A percentile compares a stretch with the other conserved stretches of the same genome.
phyloP scores from a whole-genome alignment of 2,113 vertebrate species.

The Corythornis cristatus region DNA sequence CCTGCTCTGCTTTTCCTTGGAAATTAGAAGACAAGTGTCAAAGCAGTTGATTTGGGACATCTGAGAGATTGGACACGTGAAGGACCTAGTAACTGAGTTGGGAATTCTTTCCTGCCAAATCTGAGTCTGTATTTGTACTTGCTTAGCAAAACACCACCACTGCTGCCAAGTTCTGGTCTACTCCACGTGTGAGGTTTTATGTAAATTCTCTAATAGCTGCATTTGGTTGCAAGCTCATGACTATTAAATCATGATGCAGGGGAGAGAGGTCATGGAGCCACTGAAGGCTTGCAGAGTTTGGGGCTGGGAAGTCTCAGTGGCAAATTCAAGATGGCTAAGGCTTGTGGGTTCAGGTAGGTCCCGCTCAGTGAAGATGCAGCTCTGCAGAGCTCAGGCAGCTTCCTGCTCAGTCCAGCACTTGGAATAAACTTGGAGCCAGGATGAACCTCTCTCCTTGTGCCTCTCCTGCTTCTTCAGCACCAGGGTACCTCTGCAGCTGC shows the following conservation, averaged over 20 bases:
- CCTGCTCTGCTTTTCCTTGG: not conserved
- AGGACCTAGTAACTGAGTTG: not conserved
- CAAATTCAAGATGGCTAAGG: not conserved
- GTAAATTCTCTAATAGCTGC: conserved; percentile 54
- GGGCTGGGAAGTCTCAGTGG: not conserved
- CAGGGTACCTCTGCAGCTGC: not conserved
- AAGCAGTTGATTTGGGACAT: conserved; percentile 23
- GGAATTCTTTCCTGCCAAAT: conserved; percentile 53
- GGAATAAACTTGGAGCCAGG: not conserved
- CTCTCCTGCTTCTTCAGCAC: not conserved
- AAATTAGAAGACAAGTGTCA: conserved; percentile 23
- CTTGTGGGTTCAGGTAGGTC: not conserved
- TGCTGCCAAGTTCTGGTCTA: conserved; percentile 43
- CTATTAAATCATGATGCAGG: not conserved
- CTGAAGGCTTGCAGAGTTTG: not conserved
- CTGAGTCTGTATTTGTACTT: conserved; percentile 40
- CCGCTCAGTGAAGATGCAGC: not conserved
- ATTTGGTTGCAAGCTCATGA: conserved; percentile 27
- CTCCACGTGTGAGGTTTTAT: conserved; percentile 44
- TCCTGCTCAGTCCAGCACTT: not conserved
- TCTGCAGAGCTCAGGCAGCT: not conserved
- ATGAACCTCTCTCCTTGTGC: not conserved
- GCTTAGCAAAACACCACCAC: conserved; percentile 6
- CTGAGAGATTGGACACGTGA: not conserved
- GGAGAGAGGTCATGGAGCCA: not conserved